These are phyloP conservation scores for Dynastes hyllus DNA, from an alignment of 2,888 invertebrate species.

Conservation along the genomic window DNA sequence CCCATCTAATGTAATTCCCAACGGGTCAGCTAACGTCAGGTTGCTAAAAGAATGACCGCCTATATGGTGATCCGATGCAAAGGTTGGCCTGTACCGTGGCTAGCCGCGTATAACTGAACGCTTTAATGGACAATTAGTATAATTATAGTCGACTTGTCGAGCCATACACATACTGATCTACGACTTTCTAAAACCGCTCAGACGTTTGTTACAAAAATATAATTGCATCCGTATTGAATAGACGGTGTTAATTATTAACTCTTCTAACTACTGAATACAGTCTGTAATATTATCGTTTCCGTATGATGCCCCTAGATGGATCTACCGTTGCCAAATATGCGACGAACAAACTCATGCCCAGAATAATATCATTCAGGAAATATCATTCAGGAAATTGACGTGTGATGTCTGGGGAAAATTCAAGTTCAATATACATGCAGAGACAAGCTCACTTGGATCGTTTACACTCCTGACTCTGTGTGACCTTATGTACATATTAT, in stretches of 20 bases:
- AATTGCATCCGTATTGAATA: constrained; percentile 56
- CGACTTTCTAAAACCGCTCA: constrained; percentile 55
- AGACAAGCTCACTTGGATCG: background rate
- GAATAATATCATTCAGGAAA: constrained; percentile 28
- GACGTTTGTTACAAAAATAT: constrained; percentile 55
- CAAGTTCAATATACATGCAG: background rate
- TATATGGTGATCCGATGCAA: constrained; percentile 53
- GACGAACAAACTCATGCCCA: constrained; percentile 32
- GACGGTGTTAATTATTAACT: constrained; percentile 38
- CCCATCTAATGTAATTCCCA: constrained; percentile 53
- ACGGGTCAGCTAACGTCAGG: constrained; percentile 53
- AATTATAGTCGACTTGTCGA: constrained; percentile 56
- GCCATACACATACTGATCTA: constrained; percentile 52
- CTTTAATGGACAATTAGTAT: constrained; percentile 57
- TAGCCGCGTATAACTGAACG: constrained; percentile 52
- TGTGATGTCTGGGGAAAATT: constrained; percentile 15
- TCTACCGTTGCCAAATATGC: constrained; percentile 16
- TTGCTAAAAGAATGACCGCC: constrained; percentile 56
- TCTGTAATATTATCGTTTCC: constrained; percentile 14
- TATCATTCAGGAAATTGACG: constrained; percentile 53
- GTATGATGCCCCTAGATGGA: constrained; percentile 11
- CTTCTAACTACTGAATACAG: constrained; percentile 35
- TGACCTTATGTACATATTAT: constrained; percentile 21
- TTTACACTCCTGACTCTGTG: background rate
- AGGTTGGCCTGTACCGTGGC: constrained; percentile 48